A percentile compares a stretch with the other conserved stretches of the same genome.
phyloP scores from a whole-genome alignment of 2,113 vertebrate genomes.

The Columba janthina region DNA sequence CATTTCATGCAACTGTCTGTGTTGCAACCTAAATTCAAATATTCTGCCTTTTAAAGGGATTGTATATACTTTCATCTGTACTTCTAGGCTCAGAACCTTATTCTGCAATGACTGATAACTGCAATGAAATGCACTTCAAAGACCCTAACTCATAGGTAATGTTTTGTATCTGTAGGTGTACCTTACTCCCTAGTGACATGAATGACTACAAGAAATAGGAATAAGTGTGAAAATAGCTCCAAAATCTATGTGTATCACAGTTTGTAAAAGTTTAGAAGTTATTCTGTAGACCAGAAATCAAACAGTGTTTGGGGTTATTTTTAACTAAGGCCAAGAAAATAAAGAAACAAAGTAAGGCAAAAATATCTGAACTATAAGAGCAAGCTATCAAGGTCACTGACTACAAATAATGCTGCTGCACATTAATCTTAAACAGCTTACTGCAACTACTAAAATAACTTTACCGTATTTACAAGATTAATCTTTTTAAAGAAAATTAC shows the following conservation, averaged over 20 bases:
- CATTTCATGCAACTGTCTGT: conserved; percentile 17
- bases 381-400: background rate
- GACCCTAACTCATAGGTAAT: background rate
- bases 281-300: background rate
- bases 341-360: background rate
- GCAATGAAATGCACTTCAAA: background rate
- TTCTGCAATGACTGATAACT: background rate
- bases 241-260: background rate
- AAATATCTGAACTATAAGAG: background rate
- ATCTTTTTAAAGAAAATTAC: conserved; percentile 32
- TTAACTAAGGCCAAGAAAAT: background rate
- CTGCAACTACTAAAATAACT: conserved; percentile 1
- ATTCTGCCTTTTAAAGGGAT: conserved; percentile 1
- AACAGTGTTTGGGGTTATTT: background rate
- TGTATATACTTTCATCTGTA: background rate
- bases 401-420: conserved; percentile 19
- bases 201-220: background rate
- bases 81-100: background rate
- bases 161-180: background rate
- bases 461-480: conserved; percentile 40
- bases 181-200: background rate
- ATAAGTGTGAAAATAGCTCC: background rate
- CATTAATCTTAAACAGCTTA: conserved; percentile 37
- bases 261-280: background rate
- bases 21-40: conserved; percentile 32